Base-by-base conservation (phyloP, 2,888 invertebrate species). In the Clunio marinus region DNA sequence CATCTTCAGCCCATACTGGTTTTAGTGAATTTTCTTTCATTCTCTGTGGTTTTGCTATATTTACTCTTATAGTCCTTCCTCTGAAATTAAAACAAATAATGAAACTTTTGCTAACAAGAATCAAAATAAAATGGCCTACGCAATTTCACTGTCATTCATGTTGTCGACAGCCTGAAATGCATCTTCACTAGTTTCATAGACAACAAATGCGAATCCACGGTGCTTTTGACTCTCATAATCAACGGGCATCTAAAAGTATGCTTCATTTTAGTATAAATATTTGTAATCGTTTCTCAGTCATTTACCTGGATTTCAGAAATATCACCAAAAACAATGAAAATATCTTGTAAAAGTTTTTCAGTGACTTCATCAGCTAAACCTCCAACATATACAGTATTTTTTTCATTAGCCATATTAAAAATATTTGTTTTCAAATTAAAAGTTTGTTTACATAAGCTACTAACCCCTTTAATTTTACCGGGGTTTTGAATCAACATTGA, bases 151-250 rank as follows among this genome's bases (percentile, higher is more conserved):
- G 70, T 77, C 75, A 80, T 94, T 94, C 98, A 99, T 97, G 75
- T 99, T 99, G 79, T 99, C 98, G 74, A 99, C 97, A 58, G 98
- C 97, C 32, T 96, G 93, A 8, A 93, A 90, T n/a, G 98, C 97
- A 85, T 99, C 99, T 81, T 98, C 98, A 7, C 93, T 89, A 72
- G 87, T 84, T 80, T 99, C 99, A 81, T 95, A 99, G 80, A 99
- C 99, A 71, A 99, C 89, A 77, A 99, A 99, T 0, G 97, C 96
- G 81, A 97, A 99, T n/a, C 97, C 58, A 75, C 97, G 83, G 76
- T 98, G 97, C 75, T 95, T 96, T 76, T 97, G 96, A 68, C 90
- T 88, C 80, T 98, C 96, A 82, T 97, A 99, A 81, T 99, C 99
- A 62, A 98, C 82, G 8, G 99, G 99, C 77, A 57, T 57, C 57